Evolutionary conservation across 2,797 vertebrate genomes (phyloP).

Genomic region (Eptatretus atami): DNA sequence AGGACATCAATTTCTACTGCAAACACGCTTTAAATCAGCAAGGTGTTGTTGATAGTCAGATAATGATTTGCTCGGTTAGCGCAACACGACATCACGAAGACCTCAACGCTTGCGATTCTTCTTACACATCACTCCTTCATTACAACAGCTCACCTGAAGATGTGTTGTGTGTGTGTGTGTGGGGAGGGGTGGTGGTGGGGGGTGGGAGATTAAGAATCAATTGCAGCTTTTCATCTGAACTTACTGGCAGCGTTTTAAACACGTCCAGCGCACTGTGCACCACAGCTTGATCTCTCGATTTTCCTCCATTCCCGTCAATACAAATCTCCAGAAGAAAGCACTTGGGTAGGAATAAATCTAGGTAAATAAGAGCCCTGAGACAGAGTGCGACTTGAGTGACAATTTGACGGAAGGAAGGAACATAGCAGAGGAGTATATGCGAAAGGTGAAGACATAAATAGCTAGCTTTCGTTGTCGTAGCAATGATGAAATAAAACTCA

Average conservation of each 20-base stretch:
- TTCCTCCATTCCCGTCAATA: slow-evolving; percentile 85
- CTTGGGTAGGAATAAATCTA: slow-evolving; percentile 14
- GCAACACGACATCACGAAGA: no score
- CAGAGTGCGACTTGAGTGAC: background rate
- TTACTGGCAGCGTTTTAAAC: slow-evolving; percentile 62
- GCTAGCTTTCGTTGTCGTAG: background rate
- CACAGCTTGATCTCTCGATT: slow-evolving; percentile 89
- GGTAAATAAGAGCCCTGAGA: background rate
- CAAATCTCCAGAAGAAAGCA: slow-evolving; percentile 90
- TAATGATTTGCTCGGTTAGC: no score
- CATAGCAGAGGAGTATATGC: background rate
- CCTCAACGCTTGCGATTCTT: no score
- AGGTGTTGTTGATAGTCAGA: no score
- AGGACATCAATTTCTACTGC: background rate
- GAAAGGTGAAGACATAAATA: no score
- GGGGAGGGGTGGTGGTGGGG: no score
- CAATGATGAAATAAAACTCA: slow-evolving; percentile 17
- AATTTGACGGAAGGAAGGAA: background rate
- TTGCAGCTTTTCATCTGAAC: background rate
- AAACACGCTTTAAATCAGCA: no score
- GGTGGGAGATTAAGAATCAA: no score
- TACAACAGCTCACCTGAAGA: no score
- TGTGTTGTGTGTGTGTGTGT: no score
- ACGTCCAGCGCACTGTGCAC: slow-evolving; percentile 95
- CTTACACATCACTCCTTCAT: no score